Evolutionary conservation across 2,888 invertebrate species (phyloP).

Genomic region (Helobdella robusta): DNA sequence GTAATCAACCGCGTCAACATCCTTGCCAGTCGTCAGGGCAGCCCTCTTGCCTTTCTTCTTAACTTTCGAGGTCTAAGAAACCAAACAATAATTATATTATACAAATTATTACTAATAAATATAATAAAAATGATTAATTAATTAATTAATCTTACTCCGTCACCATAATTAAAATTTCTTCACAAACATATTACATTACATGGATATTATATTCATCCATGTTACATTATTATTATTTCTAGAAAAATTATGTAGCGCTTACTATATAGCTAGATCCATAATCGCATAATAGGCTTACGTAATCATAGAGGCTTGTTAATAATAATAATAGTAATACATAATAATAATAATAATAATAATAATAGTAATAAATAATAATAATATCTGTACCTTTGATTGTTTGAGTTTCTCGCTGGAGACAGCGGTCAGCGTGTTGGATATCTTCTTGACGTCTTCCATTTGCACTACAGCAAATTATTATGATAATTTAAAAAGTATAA

Average conservation of each 20-base stretch:
- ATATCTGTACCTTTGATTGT: conserved; percentile 23
- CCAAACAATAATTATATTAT: not conserved
- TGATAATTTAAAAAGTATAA: not conserved
- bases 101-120: not conserved
- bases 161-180: not conserved
- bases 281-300: no score
- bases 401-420: conserved; percentile 23
- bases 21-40: conserved; percentile 13
- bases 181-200: not conserved
- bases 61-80: not conserved
- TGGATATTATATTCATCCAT: not conserved
- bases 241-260: no score
- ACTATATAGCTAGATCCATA: no score
- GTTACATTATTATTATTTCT: not conserved
- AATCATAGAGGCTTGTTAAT: no score
- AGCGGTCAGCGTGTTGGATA: conserved; percentile 15
- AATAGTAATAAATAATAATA: no score
- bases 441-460: conserved; percentile 19
- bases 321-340: no score
- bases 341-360: no score
- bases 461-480: conserved; percentile 19
- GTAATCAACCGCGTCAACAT: not conserved
- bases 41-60: conserved; percentile 26
- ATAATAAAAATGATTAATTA: not conserved
- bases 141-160: not conserved